Evolutionary conservation across 2,113 vertebrate species (phyloP).

Genomic region (Electrona antarctica): DNA sequence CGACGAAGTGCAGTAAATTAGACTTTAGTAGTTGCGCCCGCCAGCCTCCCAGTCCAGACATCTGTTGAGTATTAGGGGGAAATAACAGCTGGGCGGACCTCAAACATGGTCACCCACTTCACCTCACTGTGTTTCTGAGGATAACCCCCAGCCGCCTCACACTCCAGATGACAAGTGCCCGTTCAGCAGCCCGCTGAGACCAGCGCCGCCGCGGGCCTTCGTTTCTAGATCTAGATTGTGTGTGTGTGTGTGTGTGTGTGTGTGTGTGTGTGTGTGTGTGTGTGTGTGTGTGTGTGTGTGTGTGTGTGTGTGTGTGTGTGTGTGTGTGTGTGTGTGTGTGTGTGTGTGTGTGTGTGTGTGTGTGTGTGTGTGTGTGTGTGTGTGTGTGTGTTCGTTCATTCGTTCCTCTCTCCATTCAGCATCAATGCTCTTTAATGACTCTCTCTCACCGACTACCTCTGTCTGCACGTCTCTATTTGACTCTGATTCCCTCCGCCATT

Average conservation of each 20-base stretch:
- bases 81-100: slow-evolving; percentile 81
- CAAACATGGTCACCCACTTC: slow-evolving; percentile 81
- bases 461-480: slow-evolving; percentile 7
- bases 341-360: neutral
- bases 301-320: no score
- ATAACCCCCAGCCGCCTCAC: slow-evolving; percentile 75
- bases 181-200: neutral
- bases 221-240: neutral
- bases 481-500: neutral
- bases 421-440: slow-evolving; percentile 30
- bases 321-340: neutral
- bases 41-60: slow-evolving; percentile 49
- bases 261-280: no score
- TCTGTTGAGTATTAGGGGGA: slow-evolving; percentile 78
- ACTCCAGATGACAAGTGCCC: slow-evolving; percentile 75
- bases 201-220: neutral
- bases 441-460: slow-evolving; percentile 18
- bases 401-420: neutral
- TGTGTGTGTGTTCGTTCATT: slow-evolving; percentile 30
- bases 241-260: neutral
- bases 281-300: neutral
- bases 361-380: neutral
- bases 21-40: no score
- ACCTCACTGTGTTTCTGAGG: slow-evolving; percentile 76
- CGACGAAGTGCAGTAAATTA: no score